Percentiles rank a stretch among this genome's conserved stretches.
Evolutionary conservation across 37 sponge, comb jelly and placozoan genomes (phyloP).

Genomic region (Cliona cf. orientalis): DNA sequence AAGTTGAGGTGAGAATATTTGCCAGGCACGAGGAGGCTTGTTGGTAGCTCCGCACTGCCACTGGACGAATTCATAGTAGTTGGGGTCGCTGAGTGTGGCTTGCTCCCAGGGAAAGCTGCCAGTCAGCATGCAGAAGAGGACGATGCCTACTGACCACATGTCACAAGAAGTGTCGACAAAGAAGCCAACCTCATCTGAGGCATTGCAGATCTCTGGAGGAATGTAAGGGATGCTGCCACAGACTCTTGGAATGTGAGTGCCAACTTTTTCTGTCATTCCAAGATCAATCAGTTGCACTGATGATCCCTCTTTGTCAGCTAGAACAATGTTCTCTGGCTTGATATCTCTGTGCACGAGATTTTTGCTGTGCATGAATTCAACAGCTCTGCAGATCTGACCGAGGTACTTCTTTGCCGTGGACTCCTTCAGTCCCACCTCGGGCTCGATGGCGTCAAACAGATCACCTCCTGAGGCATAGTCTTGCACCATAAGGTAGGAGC

Average conservation of each 20-base stretch:
- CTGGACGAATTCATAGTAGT: slow-evolving; percentile 87
- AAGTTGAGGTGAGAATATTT: slow-evolving; percentile 75
- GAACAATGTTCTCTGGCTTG: slow-evolving; percentile 94
- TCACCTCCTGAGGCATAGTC: slow-evolving; percentile 93
- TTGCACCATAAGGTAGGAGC: slow-evolving; percentile 88
- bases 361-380: slow-evolving; percentile 90
- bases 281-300: slow-evolving; percentile 88
- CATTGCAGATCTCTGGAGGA: slow-evolving; percentile 94
- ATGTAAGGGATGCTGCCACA: slow-evolving; percentile 97
- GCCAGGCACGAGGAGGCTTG: slow-evolving; percentile 82
- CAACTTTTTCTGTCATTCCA: slow-evolving; percentile 90
- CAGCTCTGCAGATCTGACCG: slow-evolving; percentile 78
- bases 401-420: slow-evolving; percentile 59
- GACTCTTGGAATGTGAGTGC: slow-evolving; percentile 81
- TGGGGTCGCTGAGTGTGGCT: slow-evolving; percentile 88
- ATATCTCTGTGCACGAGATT: slow-evolving; percentile 94
- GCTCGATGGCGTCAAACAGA: slow-evolving; percentile 92
- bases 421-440: slow-evolving; percentile 88
- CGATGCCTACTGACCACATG: slow-evolving; percentile 94
- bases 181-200: slow-evolving; percentile 82
- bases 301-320: slow-evolving; percentile 71
- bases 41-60: slow-evolving; percentile 73
- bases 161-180: slow-evolving; percentile 79
- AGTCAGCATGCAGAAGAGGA: slow-evolving; percentile 96
- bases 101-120: slow-evolving; percentile 96